These are phyloP conservation scores for Nematostella vectensis DNA, from an alignment of 92 coral and sea anemone species.

Conservation along the genomic window DNA sequence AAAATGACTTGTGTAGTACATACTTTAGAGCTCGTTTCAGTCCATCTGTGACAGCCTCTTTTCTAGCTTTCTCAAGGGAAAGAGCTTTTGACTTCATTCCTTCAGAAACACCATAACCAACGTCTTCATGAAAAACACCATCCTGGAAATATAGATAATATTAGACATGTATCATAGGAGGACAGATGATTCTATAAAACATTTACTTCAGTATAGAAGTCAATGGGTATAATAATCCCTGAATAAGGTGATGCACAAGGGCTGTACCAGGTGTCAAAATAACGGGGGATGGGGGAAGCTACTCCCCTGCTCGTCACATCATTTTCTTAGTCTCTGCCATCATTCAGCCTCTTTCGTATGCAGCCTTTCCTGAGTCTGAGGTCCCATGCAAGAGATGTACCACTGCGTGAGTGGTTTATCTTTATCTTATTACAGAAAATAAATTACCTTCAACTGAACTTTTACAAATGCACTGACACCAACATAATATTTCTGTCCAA, in stretches of 20 bases:
- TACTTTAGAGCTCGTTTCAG: conserved; percentile 84
- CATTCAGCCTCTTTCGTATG: too few species aligned
- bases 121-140: conserved; percentile 83
- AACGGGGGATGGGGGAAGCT: too few species aligned
- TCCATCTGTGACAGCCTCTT: conserved; percentile 94
- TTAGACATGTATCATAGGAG: too few species aligned
- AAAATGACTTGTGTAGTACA: conserved; percentile 7
- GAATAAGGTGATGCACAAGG: too few species aligned
- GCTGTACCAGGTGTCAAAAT: background rate
- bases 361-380: too few species aligned
- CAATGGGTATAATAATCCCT: too few species aligned
- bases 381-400: too few species aligned
- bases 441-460: conserved; percentile 82
- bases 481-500: conserved; percentile 76
- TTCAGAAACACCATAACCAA: conserved; percentile 87
- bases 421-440: conserved; percentile 1
- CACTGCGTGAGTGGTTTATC: background rate
- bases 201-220: too few species aligned
- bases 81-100: conserved; percentile 86
- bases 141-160: conserved; percentile 38
- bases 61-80: conserved; percentile 79
- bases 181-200: too few species aligned
- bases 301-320: too few species aligned
- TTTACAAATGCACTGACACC: conserved; percentile 92
- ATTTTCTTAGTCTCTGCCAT: too few species aligned